Conservation (phyloP, 2,113 vertebrate genomes). For the Phrynosoma blainvillii region DNA sequence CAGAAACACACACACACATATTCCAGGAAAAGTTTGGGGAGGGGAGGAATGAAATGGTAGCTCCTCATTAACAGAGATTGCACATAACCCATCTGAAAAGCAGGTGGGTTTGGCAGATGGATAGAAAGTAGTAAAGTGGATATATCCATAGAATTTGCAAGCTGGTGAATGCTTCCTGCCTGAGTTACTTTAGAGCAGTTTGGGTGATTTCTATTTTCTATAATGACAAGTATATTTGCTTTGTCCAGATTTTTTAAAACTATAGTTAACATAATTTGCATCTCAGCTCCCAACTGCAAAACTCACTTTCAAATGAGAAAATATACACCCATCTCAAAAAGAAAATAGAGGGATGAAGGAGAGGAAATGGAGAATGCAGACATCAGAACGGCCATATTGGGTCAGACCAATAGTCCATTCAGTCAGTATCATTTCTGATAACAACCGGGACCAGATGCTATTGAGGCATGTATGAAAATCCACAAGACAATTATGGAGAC, state of each 20-base stretch:
- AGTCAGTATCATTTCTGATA: not conserved
- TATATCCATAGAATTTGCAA: slow-evolving; percentile 71
- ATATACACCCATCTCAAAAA: slow-evolving; percentile 44
- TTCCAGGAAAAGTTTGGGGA: slow-evolving; percentile 43
- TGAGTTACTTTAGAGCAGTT: slow-evolving; percentile 78
- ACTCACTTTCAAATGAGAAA: slow-evolving; percentile 56
- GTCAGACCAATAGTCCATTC: slow-evolving; percentile 19
- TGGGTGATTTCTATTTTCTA: slow-evolving; percentile 75
- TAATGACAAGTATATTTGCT: slow-evolving; percentile 75
- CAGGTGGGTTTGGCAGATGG: slow-evolving; percentile 82
- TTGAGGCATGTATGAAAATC: slow-evolving; percentile 6
- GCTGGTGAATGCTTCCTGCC: slow-evolving; percentile 73
- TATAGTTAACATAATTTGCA: slow-evolving; percentile 70
- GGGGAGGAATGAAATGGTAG: slow-evolving; percentile 45
- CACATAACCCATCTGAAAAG: slow-evolving; percentile 74
- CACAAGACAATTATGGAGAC: not conserved
- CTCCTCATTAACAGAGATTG: slow-evolving; percentile 73
- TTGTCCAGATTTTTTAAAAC: slow-evolving; percentile 73
- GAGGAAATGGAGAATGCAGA: not conserved
- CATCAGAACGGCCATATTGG: not conserved
- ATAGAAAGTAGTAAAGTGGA: slow-evolving; percentile 67
- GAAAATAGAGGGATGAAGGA: not conserved
- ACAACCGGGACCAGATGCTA: slow-evolving; percentile 5
- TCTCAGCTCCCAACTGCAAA: slow-evolving; percentile 56
- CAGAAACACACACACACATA: slow-evolving; percentile 30